Base-by-base conservation (phyloP, 2,888 invertebrate species). In the Frankliniella intonsa region DNA sequence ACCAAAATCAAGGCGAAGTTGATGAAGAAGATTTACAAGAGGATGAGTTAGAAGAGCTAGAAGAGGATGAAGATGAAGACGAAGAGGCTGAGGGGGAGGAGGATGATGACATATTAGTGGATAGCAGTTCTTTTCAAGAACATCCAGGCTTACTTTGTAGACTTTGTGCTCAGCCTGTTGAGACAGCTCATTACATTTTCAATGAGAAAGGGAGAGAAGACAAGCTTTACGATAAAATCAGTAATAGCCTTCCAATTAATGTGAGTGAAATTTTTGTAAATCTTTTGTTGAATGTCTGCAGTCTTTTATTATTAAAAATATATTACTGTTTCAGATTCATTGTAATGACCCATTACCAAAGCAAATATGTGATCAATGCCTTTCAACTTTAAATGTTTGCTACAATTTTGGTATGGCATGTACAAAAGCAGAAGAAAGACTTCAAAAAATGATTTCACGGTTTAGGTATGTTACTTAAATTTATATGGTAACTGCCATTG, bases 11-110 rank as follows among this genome's bases (percentile, higher is more conserved):
- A 76, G 69, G 25, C 25, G 69, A 76, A 12, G 69, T 76, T 76
- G 69, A 76, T 25, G 69, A 76, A 76, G 69, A 76, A 9, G 69
- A 76, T 22, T 76, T 76, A 12, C 69, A 76, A 25, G 69, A 76
- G 12, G 69, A 76, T 76, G 69, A 76, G 25, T 22, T 76, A 76
- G 69, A 76, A 25, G 69, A 76, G 25, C 25, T 76, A 2, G 69
- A 76, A 25, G 69, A 76, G 25, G 69, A 76, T 8, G 69, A 76
- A 12, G 69, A 76, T 8, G 69, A 76, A 25, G 69, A 76, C 8
- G 69, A 76, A 22, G 69, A 76, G 25, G 69, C n/a, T 76, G 69
- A 76, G 22, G 22, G 22, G 12, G 69, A 76, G 12, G 69, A 76
- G 12, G 69, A 25, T n/a, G 69, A 25, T 76, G 69, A 76, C n/a